A percentile compares a stretch with the other conserved stretches of the same genome.
phyloP scores from a whole-genome alignment of 2,797 vertebrate species.

The Danio albolineatus region DNA sequence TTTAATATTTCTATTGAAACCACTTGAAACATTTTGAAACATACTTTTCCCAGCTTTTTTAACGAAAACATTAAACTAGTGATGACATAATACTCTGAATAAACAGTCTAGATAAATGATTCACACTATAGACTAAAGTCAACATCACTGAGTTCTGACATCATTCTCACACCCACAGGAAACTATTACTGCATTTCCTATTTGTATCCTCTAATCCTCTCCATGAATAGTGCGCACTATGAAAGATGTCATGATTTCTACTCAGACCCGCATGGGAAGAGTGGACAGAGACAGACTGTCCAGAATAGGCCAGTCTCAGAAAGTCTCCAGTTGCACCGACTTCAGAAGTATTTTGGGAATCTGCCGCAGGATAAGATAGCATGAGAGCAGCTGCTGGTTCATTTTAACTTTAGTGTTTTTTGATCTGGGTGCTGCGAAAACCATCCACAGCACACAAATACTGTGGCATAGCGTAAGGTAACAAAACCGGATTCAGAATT shows the following conservation, averaged over 20 bases:
- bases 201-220: constrained; percentile 55
- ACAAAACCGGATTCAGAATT: constrained; percentile 30
- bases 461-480: constrained; percentile 27
- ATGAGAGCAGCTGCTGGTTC: constrained; percentile 79
- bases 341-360: constrained; percentile 78
- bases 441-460: constrained; percentile 14
- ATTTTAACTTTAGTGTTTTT: constrained; percentile 75
- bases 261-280: constrained; percentile 41
- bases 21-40: no score
- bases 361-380: constrained; percentile 76
- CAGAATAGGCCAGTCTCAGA: constrained; percentile 70
- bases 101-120: no score
- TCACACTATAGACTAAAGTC: not conserved
- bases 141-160: not conserved
- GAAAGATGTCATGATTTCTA: constrained; percentile 56
- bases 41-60: no score
- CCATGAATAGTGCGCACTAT: constrained; percentile 69
- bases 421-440: constrained; percentile 63
- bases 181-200: constrained; percentile 61
- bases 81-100: no score
- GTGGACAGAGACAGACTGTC: constrained; percentile 57
- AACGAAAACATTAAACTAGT: no score
- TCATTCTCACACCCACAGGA: constrained; percentile 59
- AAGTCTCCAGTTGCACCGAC: constrained; percentile 65
- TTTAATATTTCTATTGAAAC: no score